These are phyloP conservation scores for Dryadula phaetusa DNA, from an alignment of 2,888 invertebrate genomes.

Conservation along the genomic window DNA sequence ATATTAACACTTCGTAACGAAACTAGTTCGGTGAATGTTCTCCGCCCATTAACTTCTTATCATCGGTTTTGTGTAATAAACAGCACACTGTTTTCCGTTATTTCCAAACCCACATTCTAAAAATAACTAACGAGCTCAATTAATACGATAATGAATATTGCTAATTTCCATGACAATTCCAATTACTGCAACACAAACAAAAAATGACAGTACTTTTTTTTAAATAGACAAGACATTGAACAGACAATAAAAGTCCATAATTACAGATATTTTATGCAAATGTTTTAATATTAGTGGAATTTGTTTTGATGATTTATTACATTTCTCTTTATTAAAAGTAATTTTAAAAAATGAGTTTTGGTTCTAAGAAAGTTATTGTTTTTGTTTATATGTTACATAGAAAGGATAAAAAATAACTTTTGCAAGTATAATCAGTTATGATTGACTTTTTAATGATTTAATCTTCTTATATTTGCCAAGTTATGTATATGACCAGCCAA, in stretches of 20 bases:
- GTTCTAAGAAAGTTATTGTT: neutral
- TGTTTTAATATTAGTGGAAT: neutral
- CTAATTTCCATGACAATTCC: slow-evolving; percentile 32
- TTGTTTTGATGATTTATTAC: neutral
- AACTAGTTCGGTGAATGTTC: slow-evolving; percentile 43
- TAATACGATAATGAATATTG: slow-evolving; percentile 26
- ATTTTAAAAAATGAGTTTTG: neutral
- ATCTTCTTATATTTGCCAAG: too few species aligned
- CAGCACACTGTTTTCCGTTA: slow-evolving; percentile 40
- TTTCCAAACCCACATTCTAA: slow-evolving; percentile 38
- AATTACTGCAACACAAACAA: slow-evolving; percentile 35
- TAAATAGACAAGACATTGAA: slow-evolving; percentile 17
- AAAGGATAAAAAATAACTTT: neutral
- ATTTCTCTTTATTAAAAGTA: neutral
- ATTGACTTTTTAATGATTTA: too few species aligned
- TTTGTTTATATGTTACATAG: neutral
- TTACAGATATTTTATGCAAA: neutral
- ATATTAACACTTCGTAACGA: slow-evolving; percentile 49
- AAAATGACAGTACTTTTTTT: slow-evolving; percentile 40
- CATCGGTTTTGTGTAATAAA: slow-evolving; percentile 44
- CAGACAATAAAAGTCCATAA: slow-evolving; percentile 23
- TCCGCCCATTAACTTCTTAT: slow-evolving; percentile 49
- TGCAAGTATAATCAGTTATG: neutral
- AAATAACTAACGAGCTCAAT: slow-evolving; percentile 35
- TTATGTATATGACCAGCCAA: too few species aligned